A percentile compares a stretch with the other conserved stretches of the same genome.
Conservation (phyloP, 2,113 vertebrate genomes). For the Calidris pygmaea region DNA sequence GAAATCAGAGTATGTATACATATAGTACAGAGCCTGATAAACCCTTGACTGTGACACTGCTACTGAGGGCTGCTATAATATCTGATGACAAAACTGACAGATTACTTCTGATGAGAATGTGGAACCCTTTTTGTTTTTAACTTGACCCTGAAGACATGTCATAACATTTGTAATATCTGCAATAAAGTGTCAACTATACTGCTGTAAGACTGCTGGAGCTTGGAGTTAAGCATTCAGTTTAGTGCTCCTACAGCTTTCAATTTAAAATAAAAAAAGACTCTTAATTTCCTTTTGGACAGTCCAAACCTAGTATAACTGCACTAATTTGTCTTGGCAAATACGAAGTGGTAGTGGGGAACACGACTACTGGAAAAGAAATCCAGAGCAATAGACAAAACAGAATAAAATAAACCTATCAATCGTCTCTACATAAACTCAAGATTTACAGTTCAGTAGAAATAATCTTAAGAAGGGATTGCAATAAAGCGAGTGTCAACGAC, state of each 20-base stretch:
- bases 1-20: slow-evolving; percentile 58
- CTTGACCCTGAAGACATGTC: slow-evolving; percentile 74
- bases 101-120: slow-evolving; percentile 64
- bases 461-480: background rate
- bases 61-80: slow-evolving; percentile 64
- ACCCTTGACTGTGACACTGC: slow-evolving; percentile 59
- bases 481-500: background rate
- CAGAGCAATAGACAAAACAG: background rate
- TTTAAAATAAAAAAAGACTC: slow-evolving; percentile 44
- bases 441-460: background rate
- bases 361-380: slow-evolving; percentile 2
- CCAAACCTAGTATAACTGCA: background rate
- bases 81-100: slow-evolving; percentile 71
- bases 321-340: slow-evolving; percentile 40
- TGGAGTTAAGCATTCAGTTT: slow-evolving; percentile 64
- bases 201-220: slow-evolving; percentile 56
- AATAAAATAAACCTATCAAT: slow-evolving; percentile 23
- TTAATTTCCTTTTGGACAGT: slow-evolving; percentile 55
- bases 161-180: slow-evolving; percentile 74
- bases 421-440: background rate
- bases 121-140: slow-evolving; percentile 75
- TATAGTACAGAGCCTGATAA: slow-evolving; percentile 27
- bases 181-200: slow-evolving; percentile 67
- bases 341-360: background rate
- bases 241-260: slow-evolving; percentile 63